A percentile compares a stretch with the other conserved stretches of the same genome.
Conservation (phyloP, 2,797 vertebrate species). For the Nasua narica region DNA sequence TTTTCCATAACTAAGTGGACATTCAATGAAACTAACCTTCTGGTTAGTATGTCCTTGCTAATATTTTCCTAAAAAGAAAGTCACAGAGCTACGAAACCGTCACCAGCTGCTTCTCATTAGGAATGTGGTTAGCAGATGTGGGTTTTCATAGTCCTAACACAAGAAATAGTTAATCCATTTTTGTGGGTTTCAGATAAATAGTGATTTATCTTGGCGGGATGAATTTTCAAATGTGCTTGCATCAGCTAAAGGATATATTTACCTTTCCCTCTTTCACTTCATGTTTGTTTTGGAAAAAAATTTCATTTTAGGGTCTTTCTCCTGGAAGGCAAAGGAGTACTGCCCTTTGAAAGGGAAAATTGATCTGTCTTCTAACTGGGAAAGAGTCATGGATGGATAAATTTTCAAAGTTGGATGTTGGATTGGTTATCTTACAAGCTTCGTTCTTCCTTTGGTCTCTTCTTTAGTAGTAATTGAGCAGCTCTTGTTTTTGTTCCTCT, state of each 20-base stretch:
- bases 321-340: background rate
- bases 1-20: conserved; percentile 65
- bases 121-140: conserved; percentile 78
- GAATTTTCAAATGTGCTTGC: conserved; percentile 60
- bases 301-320: conserved; percentile 24
- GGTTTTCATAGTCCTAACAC: conserved; percentile 57
- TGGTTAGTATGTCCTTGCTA: conserved; percentile 50
- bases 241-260: conserved; percentile 48
- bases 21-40: conserved; percentile 47
- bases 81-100: conserved; percentile 56
- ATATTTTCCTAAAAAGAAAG: conserved; percentile 75
- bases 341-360: conserved; percentile 13
- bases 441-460: conserved; percentile 36
- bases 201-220: conserved; percentile 69
- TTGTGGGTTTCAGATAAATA: conserved; percentile 67
- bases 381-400: background rate
- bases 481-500: conserved; percentile 41
- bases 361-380: background rate
- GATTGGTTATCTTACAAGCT: conserved; percentile 10
- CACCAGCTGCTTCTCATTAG: conserved; percentile 75
- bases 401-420: conserved; percentile 19
- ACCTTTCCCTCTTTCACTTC: conserved; percentile 30
- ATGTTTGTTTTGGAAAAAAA: conserved; percentile 40
- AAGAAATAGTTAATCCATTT: conserved; percentile 71
- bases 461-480: conserved; percentile 9